Conservation (phyloP, 1,140 invertebrate genomes). For the Argopecten irradians region DNA sequence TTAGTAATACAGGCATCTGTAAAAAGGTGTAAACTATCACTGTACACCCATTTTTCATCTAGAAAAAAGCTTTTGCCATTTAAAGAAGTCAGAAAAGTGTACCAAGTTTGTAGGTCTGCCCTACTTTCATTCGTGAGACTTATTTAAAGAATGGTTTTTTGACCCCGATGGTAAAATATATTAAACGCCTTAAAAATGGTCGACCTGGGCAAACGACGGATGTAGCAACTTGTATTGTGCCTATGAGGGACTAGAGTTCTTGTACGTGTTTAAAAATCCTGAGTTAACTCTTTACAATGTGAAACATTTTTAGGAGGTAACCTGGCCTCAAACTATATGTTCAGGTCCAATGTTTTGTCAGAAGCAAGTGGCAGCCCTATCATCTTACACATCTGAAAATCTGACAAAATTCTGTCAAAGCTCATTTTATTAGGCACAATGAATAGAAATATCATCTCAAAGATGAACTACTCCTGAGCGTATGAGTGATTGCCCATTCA, state of each 20-base stretch:
- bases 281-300: not conserved
- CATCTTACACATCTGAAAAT: too few species aligned
- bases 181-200: not conserved
- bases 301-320: too few species aligned
- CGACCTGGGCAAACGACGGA: not conserved
- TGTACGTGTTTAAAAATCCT: not conserved
- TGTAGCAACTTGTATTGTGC: conserved; percentile 34
- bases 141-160: not conserved
- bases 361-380: too few species aligned
- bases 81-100: not conserved
- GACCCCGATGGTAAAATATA: not conserved
- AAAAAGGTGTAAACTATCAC: not conserved
- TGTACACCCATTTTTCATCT: not conserved
- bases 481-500: too few species aligned
- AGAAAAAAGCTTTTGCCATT: conserved; percentile 28
- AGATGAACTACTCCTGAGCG: not conserved
- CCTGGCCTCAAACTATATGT: too few species aligned
- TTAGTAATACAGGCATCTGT: not conserved
- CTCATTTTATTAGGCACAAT: too few species aligned
- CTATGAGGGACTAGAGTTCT: conserved; percentile 22
- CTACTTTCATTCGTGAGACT: not conserved
- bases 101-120: not conserved
- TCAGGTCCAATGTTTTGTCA: too few species aligned
- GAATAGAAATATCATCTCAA: too few species aligned
- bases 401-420: too few species aligned